A percentile compares a stretch with the other conserved stretches of the same genome.
phyloP scores from a whole-genome alignment of 1,140 invertebrate species.

The Ceratina australensis region DNA sequence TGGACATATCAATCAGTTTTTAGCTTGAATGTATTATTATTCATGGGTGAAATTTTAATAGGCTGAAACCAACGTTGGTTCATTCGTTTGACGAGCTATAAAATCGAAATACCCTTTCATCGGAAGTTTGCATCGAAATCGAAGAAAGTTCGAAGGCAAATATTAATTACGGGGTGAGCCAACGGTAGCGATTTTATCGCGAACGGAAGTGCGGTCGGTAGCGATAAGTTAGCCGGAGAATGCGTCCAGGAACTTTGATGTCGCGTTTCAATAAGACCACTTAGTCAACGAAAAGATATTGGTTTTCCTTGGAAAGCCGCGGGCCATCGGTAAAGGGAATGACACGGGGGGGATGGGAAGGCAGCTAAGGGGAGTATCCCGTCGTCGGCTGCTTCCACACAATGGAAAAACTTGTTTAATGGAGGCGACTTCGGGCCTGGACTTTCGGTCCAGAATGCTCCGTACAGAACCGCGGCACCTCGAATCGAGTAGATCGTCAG shows the following conservation, averaged over 20 bases:
- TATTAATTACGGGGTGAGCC: conserved; percentile 8
- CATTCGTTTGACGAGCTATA: background rate
- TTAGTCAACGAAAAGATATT: conserved; percentile 36
- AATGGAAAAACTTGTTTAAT: conserved; percentile 46
- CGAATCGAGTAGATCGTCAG: conserved; percentile 12
- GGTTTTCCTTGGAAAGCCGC: conserved; percentile 11
- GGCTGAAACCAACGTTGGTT: background rate
- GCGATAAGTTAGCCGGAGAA: conserved; percentile 12
- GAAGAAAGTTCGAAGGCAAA: background rate
- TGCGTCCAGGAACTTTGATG: conserved; percentile 13
- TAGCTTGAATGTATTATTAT: too few relatives aligned
- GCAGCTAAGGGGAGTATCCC: background rate
- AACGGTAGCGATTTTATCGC: background rate
- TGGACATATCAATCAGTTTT: too few relatives aligned
- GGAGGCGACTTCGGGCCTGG: conserved; percentile 26
- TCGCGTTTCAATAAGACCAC: conserved; percentile 38
- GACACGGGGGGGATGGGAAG: too few relatives aligned
- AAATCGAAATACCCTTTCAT: background rate
- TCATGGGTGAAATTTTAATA: too few relatives aligned
- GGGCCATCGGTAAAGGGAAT: background rate
- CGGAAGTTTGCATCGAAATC: background rate
- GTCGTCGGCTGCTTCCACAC: conserved; percentile 18
- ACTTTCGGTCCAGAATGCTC: background rate
- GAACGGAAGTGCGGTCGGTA: background rate
- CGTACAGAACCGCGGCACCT: background rate